Base-by-base conservation (phyloP, 2,113 vertebrate genomes). In the Pelvicachromis taeniatus region DNA sequence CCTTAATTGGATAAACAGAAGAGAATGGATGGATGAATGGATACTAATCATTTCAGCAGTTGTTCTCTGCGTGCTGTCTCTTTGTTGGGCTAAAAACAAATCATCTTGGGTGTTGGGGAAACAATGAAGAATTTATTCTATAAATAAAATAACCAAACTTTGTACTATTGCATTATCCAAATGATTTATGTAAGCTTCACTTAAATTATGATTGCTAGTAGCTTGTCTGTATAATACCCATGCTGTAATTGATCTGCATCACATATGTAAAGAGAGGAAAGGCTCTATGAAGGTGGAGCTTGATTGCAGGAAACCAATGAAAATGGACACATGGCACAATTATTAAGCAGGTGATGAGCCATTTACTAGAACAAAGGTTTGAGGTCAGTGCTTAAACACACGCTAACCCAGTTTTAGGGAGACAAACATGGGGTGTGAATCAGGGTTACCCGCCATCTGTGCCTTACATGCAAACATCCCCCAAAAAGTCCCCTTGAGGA, bases 361-460 rank as follows among this genome's bases (percentile, higher is more conserved):
- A 33, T 63, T 82, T 55, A 31, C 26, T 78, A 48, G 54, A 84
- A 86, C 77, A 86, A 61, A 77, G 75, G 55, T 89, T 80, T 80
- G 56, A 81, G 86, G 80, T 88, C 78, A 83, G 65, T 1, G 54
- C 59, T 61, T 85, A 79, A 81, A 45, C 82, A 40, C 68, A 70
- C 50, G 73, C 75, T 85, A 86, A 89, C 63, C 78, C 75, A 61
- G 80, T 80, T 92, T 83, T 54, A 17, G 12, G 59, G 77, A 68
- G 79, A 59, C 40, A 82, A 84, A 86, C 45, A n/a, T 23, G 42
- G 87, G 50, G 26, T 31, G 42, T 78, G 65, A 93, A 87, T 91
- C 77, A 31, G 77, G 88, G 87, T 12, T 40, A 33, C 61, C 61
- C 8, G 5, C 91, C 94, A 95, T 94, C 94, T 95, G 93, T 88